Conservation (phyloP, 2,888 invertebrate species). For the Amblyjoppa proteus region DNA sequence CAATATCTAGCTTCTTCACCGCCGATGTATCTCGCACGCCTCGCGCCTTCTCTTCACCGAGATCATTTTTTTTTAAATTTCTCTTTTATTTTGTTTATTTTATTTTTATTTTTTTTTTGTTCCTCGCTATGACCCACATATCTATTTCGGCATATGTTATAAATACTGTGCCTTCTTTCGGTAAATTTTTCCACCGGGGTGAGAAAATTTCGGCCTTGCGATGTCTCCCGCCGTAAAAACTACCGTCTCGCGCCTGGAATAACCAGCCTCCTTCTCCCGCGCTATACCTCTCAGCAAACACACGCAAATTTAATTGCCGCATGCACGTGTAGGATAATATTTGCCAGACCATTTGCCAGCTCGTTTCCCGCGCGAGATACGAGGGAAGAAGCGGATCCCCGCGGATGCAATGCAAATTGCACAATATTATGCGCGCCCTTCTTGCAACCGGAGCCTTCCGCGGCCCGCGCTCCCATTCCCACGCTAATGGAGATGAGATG, state of each 20-base stretch:
- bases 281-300: slow-evolving; percentile 5
- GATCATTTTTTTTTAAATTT: slow-evolving; percentile 72
- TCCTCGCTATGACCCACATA: slow-evolving; percentile 79
- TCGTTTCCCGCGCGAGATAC: slow-evolving; percentile 65
- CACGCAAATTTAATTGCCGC: slow-evolving; percentile 58
- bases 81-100: slow-evolving; percentile 20
- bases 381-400: slow-evolving; percentile 24
- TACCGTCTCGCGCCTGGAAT: slow-evolving; percentile 39
- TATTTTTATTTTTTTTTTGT: slow-evolving; percentile 23
- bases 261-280: slow-evolving; percentile 22
- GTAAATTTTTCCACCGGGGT: slow-evolving; percentile 58
- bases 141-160: slow-evolving; percentile 76
- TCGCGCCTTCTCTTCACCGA: slow-evolving; percentile 66
- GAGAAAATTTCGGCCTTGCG: not conserved
- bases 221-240: not conserved
- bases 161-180: slow-evolving; percentile 72
- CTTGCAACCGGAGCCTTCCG: slow-evolving; percentile 25
- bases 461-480: slow-evolving; percentile 20
- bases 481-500: slow-evolving; percentile 56
- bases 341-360: slow-evolving; percentile 63
- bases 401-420: slow-evolving; percentile 62
- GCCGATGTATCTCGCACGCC: slow-evolving; percentile 12
- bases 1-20: slow-evolving; percentile 69
- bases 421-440: slow-evolving; percentile 52
- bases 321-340: slow-evolving; percentile 69